Evolutionary conservation across 2,888 invertebrate genomes (phyloP), one percentile per base, ranked within the genome.

Genomic region (Agrilus biguttatus): DNA sequence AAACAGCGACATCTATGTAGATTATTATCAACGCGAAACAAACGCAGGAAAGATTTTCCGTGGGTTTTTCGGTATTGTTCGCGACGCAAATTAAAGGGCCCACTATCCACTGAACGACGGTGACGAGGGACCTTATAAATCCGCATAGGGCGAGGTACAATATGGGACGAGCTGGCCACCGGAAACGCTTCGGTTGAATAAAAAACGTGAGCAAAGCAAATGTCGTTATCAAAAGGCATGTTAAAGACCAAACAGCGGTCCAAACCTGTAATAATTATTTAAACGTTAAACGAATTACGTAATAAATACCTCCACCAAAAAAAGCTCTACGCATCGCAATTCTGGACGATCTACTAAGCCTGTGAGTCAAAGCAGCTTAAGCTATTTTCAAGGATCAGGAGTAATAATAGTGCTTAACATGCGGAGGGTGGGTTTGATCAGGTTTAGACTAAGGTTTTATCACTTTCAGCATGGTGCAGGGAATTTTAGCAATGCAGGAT

Each of bases 151-250:
- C 87, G 47, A 92, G 72, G 69, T 89, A 93, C 45, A 93, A 80
- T 34, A 90, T 84, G 0, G 93, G 92, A 37, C 92, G 72, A 60
- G 93, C 93, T 0, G 95, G 95, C 67, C 93, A 95, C 35, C 86
- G 79, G 62, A 93, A 96, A 41, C 95, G 70, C 33, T 81, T 77
- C 28, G 88, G 85, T 58, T 93, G 92, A 35, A 92, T 83, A 68
- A 88, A 78, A 65, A 90, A 92, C 0, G 95, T 93, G 40, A 86
- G 69, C 52, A 87, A 66, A 0, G 85, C 83, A 63, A 93, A 90
- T 0, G 84, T 70, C 0, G 92, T 89, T 13, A 91, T 80, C 1
- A 84, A 71, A 56, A 87, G 75, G 47, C 87, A 83, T 23, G 87
- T 64, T 61, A 84, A 80, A 0, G 88, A 82, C 67, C 86, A 78